Percentiles rank a stretch among this genome's conserved stretches.
Evolutionary conservation across 2,797 vertebrate species (phyloP).

Genomic region (Cynopterus sphinx): DNA sequence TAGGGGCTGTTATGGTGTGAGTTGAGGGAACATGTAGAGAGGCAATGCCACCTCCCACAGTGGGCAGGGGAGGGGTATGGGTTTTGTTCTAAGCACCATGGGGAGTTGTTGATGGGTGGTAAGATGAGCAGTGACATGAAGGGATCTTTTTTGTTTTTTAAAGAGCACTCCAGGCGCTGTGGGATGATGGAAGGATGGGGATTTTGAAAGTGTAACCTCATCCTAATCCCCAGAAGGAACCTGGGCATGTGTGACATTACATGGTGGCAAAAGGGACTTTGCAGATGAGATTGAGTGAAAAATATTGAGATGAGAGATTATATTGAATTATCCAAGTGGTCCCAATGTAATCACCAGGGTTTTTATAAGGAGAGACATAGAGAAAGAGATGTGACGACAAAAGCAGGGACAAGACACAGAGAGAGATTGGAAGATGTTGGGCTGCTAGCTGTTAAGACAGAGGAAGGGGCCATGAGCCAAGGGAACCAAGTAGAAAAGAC

Average conservation of each 20-base stretch:
- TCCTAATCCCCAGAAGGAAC: too few relatives aligned
- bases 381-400: not conserved
- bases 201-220: not conserved
- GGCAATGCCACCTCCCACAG: not conserved
- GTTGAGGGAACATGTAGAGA: not conserved
- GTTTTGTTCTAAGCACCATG: not conserved
- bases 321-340: too few relatives aligned
- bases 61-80: not conserved
- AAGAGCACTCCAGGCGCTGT: not conserved
- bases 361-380: not conserved
- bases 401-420: not conserved
- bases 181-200: not conserved
- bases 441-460: not conserved
- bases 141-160: not conserved
- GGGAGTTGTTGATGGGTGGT: not conserved
- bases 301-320: not conserved
- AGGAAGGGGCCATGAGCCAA: not conserved
- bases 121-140: not conserved
- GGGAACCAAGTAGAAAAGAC: too few relatives aligned
- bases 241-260: accelerated
- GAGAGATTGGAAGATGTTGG: not conserved
- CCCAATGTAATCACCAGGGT: accelerated
- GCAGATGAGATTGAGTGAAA: too few relatives aligned
- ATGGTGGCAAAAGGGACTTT: not conserved
- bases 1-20: not conserved